Base-by-base conservation (phyloP, 2,888 invertebrate genomes). In the Synanthedon myopaeformis region DNA sequence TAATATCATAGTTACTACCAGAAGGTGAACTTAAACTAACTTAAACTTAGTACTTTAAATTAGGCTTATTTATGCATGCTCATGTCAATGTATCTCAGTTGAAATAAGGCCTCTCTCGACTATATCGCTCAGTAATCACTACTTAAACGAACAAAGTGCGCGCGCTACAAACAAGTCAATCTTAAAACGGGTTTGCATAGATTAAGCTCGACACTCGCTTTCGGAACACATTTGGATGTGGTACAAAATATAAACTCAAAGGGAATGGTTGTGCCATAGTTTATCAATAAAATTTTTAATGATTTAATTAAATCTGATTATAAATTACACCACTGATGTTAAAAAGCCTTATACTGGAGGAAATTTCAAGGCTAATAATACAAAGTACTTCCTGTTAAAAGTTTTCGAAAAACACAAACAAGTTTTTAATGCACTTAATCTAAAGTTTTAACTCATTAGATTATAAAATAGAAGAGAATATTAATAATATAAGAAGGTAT, bases 171-270 rank as follows among this genome's bases (percentile, higher is more conserved):
- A 81, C 79, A 81, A 81, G 77, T 79, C 80, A 76, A 81, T 82
- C 77, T 79, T 75, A 77, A 76, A 78, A 74, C 70, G 64, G 67
- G 78, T 82, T 81, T 80, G 80, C 82, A 81, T 82, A 80, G 78
- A 82, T 81, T 81, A 82, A n/a, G 74, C 70, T 57, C 65, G 64
- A 69, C 70, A 72, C 77, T 72, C 75, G 74, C 74, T 73, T 72
- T 74, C 65, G 65, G 70, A 74, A 72, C 72, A 74, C 68, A 73
- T 66, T 70, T 56, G 63, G 60, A 57, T 57, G 14, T 69, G 76
- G 64, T 60, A 0, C 61, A 70, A 68, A 56, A 49, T 12, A 35
- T 28, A 51, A 55, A 17, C 45, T 51, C 12, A 52, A 41, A 48
- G 48, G 14, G 51, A 52, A 45, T 45, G 3, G 35, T 35, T 8